Evolutionary conservation across 2,888 invertebrate genomes (phyloP).

Genomic region (Pyrochroa serraticornis): DNA sequence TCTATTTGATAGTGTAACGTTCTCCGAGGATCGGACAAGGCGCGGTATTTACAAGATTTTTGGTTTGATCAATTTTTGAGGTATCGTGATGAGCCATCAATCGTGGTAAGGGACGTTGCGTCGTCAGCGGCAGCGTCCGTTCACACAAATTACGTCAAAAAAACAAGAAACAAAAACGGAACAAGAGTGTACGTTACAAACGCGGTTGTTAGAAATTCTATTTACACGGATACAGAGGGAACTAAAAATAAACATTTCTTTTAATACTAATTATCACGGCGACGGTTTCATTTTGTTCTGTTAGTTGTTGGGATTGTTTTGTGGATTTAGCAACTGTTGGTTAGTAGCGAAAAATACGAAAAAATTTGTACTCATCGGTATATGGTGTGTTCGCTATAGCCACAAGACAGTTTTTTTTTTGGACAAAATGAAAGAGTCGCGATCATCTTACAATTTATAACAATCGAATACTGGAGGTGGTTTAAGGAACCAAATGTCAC

Average conservation of each 20-base stretch:
- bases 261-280: slow-evolving; percentile 12
- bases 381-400: slow-evolving; percentile 27
- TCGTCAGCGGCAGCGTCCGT: not conserved
- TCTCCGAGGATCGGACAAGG: slow-evolving; percentile 2
- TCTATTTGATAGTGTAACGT: slow-evolving; percentile 5
- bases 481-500: slow-evolving; percentile 48
- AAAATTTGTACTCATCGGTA: slow-evolving; percentile 33
- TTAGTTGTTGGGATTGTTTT: slow-evolving; percentile 17
- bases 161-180: not conserved
- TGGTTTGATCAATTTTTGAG: not conserved
- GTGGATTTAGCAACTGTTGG: slow-evolving; percentile 34
- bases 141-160: not conserved
- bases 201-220: slow-evolving; percentile 38
- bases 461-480: slow-evolving; percentile 49
- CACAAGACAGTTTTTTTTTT: slow-evolving; percentile 41
- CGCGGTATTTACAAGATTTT: slow-evolving; percentile 19
- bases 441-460: slow-evolving; percentile 35
- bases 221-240: slow-evolving; percentile 38
- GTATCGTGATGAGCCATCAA: too few species aligned
- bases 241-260: slow-evolving; percentile 28
- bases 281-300: slow-evolving; percentile 32
- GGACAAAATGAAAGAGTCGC: slow-evolving; percentile 35
- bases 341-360: slow-evolving; percentile 13
- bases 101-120: too few species aligned
- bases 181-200: slow-evolving; percentile 29